Evolutionary conservation across 2,797 vertebrate genomes (phyloP).

Genomic region (Anguilla megastoma): DNA sequence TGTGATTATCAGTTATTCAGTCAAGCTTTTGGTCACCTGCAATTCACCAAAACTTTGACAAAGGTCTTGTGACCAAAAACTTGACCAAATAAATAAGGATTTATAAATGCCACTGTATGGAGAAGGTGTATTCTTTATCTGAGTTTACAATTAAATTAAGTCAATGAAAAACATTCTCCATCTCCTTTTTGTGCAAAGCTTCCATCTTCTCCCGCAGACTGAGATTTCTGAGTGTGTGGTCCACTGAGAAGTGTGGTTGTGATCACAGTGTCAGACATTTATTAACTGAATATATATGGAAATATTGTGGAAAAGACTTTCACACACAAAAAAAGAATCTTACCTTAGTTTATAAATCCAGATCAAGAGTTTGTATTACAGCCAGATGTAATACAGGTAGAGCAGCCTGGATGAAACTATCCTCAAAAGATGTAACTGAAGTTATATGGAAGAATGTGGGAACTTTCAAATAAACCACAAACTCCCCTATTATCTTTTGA

Average conservation of each 20-base stretch:
- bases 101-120: not conserved
- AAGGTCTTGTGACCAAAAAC: not conserved
- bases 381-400: constrained; percentile 41
- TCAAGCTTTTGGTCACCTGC: not conserved
- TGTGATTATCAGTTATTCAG: not conserved
- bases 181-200: constrained; percentile 39
- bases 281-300: not conserved
- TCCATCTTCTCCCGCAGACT: constrained; percentile 38
- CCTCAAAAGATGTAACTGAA: constrained; percentile 13
- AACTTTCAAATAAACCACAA: not conserved
- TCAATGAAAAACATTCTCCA: not conserved
- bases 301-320: constrained; percentile 2
- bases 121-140: not conserved
- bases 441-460: not conserved
- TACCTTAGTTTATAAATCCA: constrained; percentile 40
- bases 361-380: constrained; percentile 30
- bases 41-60: not conserved
- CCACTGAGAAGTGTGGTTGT: constrained; percentile 52
- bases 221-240: constrained; percentile 43
- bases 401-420: constrained; percentile 29
- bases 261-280: constrained; percentile 32
- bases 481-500: not conserved
- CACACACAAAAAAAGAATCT: constrained; percentile 33
- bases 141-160: not conserved
- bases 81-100: not conserved